Evolutionary conservation across 2,888 invertebrate genomes (phyloP).

Genomic region (Ptilodon capucinus): DNA sequence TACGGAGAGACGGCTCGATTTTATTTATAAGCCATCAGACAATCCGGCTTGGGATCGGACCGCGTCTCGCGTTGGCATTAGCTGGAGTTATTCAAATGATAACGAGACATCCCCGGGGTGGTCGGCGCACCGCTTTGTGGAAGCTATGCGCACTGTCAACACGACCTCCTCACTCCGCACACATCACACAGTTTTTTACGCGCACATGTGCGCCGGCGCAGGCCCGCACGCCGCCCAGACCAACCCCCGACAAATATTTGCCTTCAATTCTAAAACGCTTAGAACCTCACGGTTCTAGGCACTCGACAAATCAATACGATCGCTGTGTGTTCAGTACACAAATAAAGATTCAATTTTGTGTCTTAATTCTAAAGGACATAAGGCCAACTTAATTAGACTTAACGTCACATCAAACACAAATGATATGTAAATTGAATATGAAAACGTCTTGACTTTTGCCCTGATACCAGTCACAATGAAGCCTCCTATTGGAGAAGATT

Average conservation of each 20-base stretch:
- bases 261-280: slow-evolving; percentile 76
- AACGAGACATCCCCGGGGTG: slow-evolving; percentile 27
- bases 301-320: slow-evolving; percentile 55
- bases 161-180: slow-evolving; percentile 60
- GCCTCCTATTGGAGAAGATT: no score
- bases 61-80: slow-evolving; percentile 25
- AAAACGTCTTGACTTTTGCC: no score
- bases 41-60: background rate
- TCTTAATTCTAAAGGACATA: background rate
- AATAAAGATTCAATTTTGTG: background rate
- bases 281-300: slow-evolving; percentile 54
- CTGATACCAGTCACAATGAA: no score
- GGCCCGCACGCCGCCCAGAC: slow-evolving; percentile 62
- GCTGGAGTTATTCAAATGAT: slow-evolving; percentile 44
- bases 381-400: background rate
- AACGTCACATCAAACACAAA: no score
- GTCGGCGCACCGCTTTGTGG: slow-evolving; percentile 54
- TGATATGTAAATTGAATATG: no score
- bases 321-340: slow-evolving; percentile 25
- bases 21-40: background rate
- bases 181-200: slow-evolving; percentile 70
- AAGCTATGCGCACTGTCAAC: slow-evolving; percentile 80
- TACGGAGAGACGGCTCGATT: background rate
- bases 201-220: slow-evolving; percentile 64
- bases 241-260: slow-evolving; percentile 75